Evolutionary conservation across 92 coral and sea anemone species (phyloP).

Genomic region (Phymanthus crucifer): DNA sequence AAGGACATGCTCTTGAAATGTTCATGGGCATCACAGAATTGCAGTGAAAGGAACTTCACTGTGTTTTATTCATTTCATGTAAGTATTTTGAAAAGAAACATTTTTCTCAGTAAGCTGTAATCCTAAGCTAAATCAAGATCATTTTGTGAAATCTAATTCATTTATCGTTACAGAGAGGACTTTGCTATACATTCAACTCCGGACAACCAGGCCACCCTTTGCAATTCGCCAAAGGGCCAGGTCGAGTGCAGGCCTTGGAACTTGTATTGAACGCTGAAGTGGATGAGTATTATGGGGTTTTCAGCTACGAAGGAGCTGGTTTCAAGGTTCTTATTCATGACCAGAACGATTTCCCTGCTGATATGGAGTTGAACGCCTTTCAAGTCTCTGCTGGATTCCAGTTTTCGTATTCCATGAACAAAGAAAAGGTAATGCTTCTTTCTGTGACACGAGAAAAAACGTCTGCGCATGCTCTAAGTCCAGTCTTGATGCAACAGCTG

Average conservation of each 20-base stretch:
- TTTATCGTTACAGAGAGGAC: constrained; percentile 31
- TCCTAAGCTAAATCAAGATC: too few species aligned
- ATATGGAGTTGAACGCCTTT: constrained; percentile 18
- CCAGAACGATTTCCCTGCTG: constrained; percentile 27
- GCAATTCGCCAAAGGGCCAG: constrained; percentile 21
- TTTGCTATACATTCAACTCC: constrained; percentile 60
- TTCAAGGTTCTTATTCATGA: constrained; percentile 41
- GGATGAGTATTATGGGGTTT: constrained; percentile 55
- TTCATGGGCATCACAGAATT: constrained; percentile 39
- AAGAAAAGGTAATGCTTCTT: constrained; percentile 18
- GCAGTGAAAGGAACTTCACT: constrained; percentile 58
- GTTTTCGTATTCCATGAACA: constrained; percentile 23
- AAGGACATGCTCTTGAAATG: constrained; percentile 40
- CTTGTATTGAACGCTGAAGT: constrained; percentile 40
- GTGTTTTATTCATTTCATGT: constrained; percentile 35
- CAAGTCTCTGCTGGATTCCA: constrained; percentile 42
- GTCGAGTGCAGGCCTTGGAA: constrained; percentile 13
- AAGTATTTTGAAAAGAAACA: constrained; percentile 10
- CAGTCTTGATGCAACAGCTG: too few species aligned
- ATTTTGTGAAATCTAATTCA: neutral
- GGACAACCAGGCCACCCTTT: constrained; percentile 43
- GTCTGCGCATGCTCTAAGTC: neutral
- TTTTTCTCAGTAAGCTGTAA: neutral
- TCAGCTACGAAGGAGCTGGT: constrained; percentile 47
- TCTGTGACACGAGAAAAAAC: too few species aligned